Base-by-base conservation (phyloP, 2,888 invertebrate genomes). In the Oligia latruncula region DNA sequence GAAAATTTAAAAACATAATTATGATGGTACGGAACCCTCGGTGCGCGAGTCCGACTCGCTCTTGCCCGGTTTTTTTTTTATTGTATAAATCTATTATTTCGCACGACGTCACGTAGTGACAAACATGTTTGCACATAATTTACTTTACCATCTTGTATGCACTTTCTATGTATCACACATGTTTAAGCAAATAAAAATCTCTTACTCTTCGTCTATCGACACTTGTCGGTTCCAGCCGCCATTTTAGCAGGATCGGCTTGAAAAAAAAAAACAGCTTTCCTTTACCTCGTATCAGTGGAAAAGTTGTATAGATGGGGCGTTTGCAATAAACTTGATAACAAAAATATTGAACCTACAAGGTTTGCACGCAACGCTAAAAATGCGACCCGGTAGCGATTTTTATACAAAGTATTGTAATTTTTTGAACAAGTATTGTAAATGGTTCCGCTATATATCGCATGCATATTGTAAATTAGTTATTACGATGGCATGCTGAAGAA, bases 331-430 rank as follows among this genome's bases (percentile, higher is more conserved):
- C 60, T 60, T 73, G 6, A 76, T 62, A 71, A 77, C 67, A 64
- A 60, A 75, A 49, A 40, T n/a, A 71, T 67, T 52, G 46, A 81
- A 35, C 52, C 43, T 72, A 58, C 29, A 58, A 49, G 49, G 20
- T n/a, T 58, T 49, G 66, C 86, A 87, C 86, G 86, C 88, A 67
- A 87, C 62, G 64, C 23, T 71, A 64, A 65, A 55, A 46, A 49
- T 43, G 67, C 62, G 60, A 35, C 60, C 40, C 74, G 65, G 60
- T 66, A 65, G 40, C 60, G 43, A 29, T 76, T 84, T n/a, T 70
- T 66, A 4, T 20, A 80, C 46, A 64, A 75, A 81, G 77, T 75
- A 66, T 74, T 40, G 29, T 52, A 8, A 62, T 72, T 77, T 77
- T 77, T 74, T 52, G 55, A 29, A 68, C 73, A 70, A 70, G 60